phyloP scores from a whole-genome alignment of 2,888 invertebrate species.

The Caenorhabditis japonica region DNA sequence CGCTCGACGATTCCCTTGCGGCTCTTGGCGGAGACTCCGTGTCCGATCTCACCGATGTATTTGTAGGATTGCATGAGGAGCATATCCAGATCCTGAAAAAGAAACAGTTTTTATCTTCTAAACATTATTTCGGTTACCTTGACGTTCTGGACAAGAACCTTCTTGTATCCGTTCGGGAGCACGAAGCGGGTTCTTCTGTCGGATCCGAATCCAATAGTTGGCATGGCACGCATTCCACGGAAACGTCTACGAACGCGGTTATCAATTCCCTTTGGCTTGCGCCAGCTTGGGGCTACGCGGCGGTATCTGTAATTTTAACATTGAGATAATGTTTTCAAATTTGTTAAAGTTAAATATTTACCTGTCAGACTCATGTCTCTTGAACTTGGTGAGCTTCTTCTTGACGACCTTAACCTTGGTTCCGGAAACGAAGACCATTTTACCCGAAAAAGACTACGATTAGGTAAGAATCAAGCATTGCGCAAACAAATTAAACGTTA shows the following conservation, averaged over 20 bases:
- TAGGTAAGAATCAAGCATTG: not conserved
- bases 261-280: constrained; percentile 99
- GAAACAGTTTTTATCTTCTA: not conserved
- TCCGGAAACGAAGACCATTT: constrained; percentile 76
- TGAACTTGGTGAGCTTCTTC: constrained; percentile 98
- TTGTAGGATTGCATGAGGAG: constrained; percentile 98
- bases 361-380: constrained; percentile 97
- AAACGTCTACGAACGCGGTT: constrained; percentile 98
- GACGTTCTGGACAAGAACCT: constrained; percentile 91
- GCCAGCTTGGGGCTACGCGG: constrained; percentile 84
- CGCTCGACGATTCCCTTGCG: constrained; percentile 95
- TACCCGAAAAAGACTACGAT: constrained; percentile 52
- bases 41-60: constrained; percentile 97
- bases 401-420: constrained; percentile 92
- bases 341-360: constrained; percentile 80
- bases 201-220: constrained; percentile 98
- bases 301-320: constrained; percentile 65
- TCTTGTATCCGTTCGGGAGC: constrained; percentile 96
- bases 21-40: constrained; percentile 96
- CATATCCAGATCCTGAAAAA: constrained; percentile 89
- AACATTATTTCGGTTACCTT: constrained; percentile 80
- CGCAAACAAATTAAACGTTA: not conserved
- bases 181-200: constrained; percentile 94
- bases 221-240: constrained; percentile 99
- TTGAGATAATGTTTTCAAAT: not conserved